Evolutionary conservation across 1,140 invertebrate genomes (phyloP).

Genomic region (Heliconius nattereri): DNA sequence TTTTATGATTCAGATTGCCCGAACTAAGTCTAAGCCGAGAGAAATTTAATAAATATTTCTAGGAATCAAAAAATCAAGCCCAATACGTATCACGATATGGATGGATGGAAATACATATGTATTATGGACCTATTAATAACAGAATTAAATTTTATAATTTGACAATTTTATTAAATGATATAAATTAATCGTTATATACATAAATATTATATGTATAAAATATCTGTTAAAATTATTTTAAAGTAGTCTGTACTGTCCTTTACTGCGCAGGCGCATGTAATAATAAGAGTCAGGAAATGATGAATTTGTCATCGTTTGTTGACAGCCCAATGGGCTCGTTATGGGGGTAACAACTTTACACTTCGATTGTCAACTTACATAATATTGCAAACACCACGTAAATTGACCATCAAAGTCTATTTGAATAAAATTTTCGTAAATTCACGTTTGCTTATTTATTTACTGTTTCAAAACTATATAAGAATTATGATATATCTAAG

Average conservation of each 20-base stretch:
- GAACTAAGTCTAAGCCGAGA: neutral
- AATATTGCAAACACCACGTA: neutral
- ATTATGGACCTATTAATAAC: too few species aligned
- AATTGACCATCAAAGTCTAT: neutral
- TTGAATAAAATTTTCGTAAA: neutral
- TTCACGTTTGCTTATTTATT: neutral
- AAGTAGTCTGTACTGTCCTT: neutral
- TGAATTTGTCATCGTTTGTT: slow-evolving; percentile 19
- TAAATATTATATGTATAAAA: neutral
- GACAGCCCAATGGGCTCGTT: neutral
- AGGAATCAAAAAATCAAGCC: neutral
- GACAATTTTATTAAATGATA: too few species aligned
- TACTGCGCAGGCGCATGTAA: neutral
- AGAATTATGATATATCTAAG: too few species aligned
- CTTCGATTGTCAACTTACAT: neutral
- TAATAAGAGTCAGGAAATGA: slow-evolving; percentile 11
- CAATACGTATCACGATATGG: too few species aligned
- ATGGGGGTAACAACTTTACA: neutral
- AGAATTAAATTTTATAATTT: too few species aligned
- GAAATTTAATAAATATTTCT: neutral
- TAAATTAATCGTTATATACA: too few species aligned
- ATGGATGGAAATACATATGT: too few species aligned
- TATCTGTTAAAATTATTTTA: neutral
- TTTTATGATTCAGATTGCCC: neutral
- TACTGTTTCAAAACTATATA: too few species aligned